Evolutionary conservation across 2,113 vertebrate species (phyloP).

Genomic region (Cottus gobio): DNA sequence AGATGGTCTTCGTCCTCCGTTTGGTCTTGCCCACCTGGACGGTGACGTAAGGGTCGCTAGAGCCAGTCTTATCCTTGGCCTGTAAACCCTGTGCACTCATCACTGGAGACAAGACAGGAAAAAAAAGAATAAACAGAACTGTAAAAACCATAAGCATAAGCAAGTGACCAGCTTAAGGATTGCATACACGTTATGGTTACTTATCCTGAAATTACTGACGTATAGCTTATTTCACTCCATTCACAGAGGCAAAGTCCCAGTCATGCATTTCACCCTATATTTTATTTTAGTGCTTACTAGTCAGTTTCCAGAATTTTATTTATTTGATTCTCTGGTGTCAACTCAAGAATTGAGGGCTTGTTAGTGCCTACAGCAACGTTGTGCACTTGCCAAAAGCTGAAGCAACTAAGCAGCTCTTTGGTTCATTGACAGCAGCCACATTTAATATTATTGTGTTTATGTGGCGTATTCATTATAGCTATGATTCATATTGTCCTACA

Average conservation of each 20-base stretch:
- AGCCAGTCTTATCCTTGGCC: slow-evolving; percentile 98
- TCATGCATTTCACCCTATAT: neutral
- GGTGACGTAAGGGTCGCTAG: slow-evolving; percentile 97
- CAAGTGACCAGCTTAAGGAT: neutral
- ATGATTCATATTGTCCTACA: slow-evolving; percentile 28
- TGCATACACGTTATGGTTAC: neutral
- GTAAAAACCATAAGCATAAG: neutral
- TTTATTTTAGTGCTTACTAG: neutral
- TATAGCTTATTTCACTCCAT: neutral
- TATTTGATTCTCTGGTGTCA: neutral
- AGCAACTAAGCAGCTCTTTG: slow-evolving; percentile 23
- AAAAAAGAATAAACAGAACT: neutral
- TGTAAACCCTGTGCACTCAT: slow-evolving; percentile 97
- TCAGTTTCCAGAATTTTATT: neutral
- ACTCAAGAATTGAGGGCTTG: neutral
- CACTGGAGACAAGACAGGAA: slow-evolving; percentile 80
- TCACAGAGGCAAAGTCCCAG: neutral
- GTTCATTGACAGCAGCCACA: slow-evolving; percentile 15
- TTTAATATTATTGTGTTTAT: slow-evolving; percentile 19
- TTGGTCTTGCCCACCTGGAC: slow-evolving; percentile 99
- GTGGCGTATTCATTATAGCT: neutral
- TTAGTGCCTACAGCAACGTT: slow-evolving; percentile 8
- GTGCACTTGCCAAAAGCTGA: slow-evolving; percentile 12
- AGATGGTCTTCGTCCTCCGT: slow-evolving; percentile 96
- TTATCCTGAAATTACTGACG: neutral